These are phyloP conservation scores for Ceratitis capitata DNA, from an alignment of 1,140 invertebrate genomes.

Conservation along the genomic window DNA sequence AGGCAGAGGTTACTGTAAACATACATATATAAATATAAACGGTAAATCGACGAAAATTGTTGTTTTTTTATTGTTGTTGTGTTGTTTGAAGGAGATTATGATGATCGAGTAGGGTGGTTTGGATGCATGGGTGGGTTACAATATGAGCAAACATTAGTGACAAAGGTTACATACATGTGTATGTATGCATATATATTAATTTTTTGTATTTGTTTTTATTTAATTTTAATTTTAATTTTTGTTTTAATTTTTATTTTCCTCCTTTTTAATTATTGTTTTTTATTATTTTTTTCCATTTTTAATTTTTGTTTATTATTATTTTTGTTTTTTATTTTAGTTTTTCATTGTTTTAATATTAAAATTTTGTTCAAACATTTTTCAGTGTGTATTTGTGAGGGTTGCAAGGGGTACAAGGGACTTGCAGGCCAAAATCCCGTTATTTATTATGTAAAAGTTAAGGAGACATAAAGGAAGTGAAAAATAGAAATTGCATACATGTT, in stretches of 20 bases:
- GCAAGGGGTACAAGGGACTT: not conserved
- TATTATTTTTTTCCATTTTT: not conserved
- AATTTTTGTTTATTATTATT: not conserved
- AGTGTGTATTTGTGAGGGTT: not conserved
- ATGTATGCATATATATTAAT: not conserved
- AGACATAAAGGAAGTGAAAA: not conserved
- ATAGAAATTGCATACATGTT: too few relatives aligned
- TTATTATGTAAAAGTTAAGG: not conserved
- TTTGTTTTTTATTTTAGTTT: not conserved
- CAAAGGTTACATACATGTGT: not conserved
- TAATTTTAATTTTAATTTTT: not conserved
- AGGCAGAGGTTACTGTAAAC: constrained; percentile 62
- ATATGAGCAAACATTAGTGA: constrained; percentile 8
- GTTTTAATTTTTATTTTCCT: too few relatives aligned
- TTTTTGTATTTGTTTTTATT: not conserved
- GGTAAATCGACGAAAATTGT: not conserved
- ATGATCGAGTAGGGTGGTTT: too few relatives aligned
- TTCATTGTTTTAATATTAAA: too few relatives aligned
- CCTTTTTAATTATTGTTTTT: not conserved
- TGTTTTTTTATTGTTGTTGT: not conserved
- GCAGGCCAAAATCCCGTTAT: not conserved
- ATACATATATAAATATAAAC: not conserved
- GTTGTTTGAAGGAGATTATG: not conserved
- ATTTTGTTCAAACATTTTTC: too few relatives aligned
- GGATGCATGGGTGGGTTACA: too few relatives aligned